Base-by-base conservation (phyloP, 1,140 invertebrate genomes). In the Copidosoma floridanum region DNA sequence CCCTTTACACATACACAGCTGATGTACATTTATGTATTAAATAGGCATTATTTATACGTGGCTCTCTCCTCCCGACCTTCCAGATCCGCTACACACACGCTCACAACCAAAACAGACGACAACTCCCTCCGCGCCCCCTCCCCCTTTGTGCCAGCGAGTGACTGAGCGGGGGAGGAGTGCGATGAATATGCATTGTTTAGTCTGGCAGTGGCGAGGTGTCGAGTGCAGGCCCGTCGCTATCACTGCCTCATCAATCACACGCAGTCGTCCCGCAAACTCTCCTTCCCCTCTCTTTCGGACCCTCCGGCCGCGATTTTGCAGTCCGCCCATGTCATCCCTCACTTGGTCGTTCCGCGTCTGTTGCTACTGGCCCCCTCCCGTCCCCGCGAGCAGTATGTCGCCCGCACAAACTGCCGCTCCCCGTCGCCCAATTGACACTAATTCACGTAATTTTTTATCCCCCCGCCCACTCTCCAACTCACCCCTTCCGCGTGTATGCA, bases 21-120 rank as follows among this genome's bases (percentile, higher is more conserved):
- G 71, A 74, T 71, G 71, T 78, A 76, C 76, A 77, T 78, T 76
- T 77, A 78, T 76, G 73, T 77, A 78, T 78, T 78, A 78, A 78
- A 78, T 72, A 75, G 73, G 71, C 74, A 78, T 78, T 78, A 78
- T 77, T 78, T 76, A 76, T 78, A 78, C 71, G 65, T 35, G 32
- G 40, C 24, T 66, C 46, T n/a, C 41, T 8, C 57, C 38, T 20
- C 11, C 47, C n/a, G 18, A 2, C 47, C 8, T 10, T 35, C 26
- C n/a, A n/a, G n/a, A n/a, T n/a, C n/a, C n/a, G n/a, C n/a, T n/a
- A 41, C 18, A 41, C 40, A 41, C 40, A n/a, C 40, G 18, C 40
- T 12, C 40, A 41, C 40, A 6, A 6, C 12, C 40, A 6, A 6
- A 6, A 5, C 1, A 6, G 7, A 16, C 40, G 14, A 37, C 32